A percentile compares a stretch with the other conserved stretches of the same genome.
These are phyloP conservation scores for Mormyrops boulengeri DNA, from an alignment of 2,797 vertebrate genomes.

Conservation along the genomic window DNA sequence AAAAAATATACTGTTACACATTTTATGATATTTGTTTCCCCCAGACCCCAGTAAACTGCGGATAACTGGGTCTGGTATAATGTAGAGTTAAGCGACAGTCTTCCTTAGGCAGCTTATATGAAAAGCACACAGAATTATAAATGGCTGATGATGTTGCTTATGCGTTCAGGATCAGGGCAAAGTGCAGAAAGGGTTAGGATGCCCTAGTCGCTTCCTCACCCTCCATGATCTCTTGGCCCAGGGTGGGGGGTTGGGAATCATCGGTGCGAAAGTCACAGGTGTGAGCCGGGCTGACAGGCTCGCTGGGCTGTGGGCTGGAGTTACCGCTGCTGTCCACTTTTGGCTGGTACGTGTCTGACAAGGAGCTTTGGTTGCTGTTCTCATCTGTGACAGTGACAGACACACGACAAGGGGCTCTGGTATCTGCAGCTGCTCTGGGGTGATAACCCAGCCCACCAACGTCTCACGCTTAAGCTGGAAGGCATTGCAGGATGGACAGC, in stretches of 20 bases:
- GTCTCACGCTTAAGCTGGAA: neutral
- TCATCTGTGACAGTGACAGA: constrained; percentile 73
- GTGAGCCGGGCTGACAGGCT: constrained; percentile 80
- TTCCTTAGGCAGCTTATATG: neutral
- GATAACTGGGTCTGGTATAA: neutral
- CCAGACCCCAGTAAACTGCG: neutral
- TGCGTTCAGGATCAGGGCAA: neutral
- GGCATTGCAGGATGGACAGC: constrained; percentile 20
- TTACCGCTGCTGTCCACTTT: constrained; percentile 94
- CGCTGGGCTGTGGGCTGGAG: constrained; percentile 91
- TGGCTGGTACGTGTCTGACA: constrained; percentile 86
- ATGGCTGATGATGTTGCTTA: neutral
- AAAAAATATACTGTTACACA: neutral
- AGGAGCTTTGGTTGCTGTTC: constrained; percentile 96
- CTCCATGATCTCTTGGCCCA: constrained; percentile 91
- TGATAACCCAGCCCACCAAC: neutral
- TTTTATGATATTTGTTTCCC: neutral
- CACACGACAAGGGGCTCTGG: neutral
- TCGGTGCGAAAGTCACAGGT: constrained; percentile 79
- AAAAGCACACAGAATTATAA: neutral
- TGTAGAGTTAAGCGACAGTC: neutral
- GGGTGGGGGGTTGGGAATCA: constrained; percentile 90
- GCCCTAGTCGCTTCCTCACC: constrained; percentile 56
- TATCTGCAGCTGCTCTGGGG: neutral
- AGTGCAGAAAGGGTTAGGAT: neutral